Conservation (phyloP, 1,140 invertebrate species). For the Drosophila micromelanica region DNA sequence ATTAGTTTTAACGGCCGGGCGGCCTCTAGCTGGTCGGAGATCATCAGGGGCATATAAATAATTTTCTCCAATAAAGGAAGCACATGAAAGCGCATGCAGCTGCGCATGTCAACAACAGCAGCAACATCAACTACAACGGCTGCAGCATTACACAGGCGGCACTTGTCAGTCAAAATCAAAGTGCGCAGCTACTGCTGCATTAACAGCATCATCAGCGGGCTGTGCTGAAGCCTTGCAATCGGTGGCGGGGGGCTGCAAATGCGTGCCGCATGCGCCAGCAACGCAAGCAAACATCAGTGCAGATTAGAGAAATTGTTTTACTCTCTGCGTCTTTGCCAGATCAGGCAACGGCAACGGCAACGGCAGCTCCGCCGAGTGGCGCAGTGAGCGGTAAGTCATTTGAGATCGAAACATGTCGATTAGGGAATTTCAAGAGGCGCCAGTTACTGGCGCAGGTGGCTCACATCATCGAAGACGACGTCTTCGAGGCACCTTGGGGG, state of each 20-base stretch:
- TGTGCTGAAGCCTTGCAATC: constrained; percentile 8
- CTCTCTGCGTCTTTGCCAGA: constrained; percentile 55
- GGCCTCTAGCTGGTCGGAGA: constrained; percentile 11
- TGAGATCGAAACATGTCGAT: constrained; percentile 83
- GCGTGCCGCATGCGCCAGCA: constrained; percentile 62
- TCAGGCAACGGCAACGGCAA: constrained; percentile 32
- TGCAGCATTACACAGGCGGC: constrained; percentile 65
- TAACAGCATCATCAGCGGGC: constrained; percentile 67
- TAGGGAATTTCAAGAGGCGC: constrained; percentile 83
- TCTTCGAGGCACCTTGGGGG: constrained; percentile 65
- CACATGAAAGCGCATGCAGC: constrained; percentile 76
- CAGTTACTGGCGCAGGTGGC: constrained; percentile 77
- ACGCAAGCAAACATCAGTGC: constrained; percentile 61
- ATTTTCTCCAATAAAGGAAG: constrained; percentile 81
- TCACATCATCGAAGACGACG: constrained; percentile 49
- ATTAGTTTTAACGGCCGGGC: constrained; percentile 54
- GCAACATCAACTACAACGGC: constrained; percentile 31
- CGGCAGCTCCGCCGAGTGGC: constrained; percentile 17
- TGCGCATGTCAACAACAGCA: constrained; percentile 72
- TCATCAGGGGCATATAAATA: constrained; percentile 70
- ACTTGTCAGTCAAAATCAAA: constrained; percentile 83
- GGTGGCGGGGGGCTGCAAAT: constrained; percentile 48
- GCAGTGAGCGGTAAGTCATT: constrained; percentile 65
- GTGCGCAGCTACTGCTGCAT: constrained; percentile 62
- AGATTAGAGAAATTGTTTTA: constrained; percentile 83